These are phyloP conservation scores for Oryzias celebensis DNA, from an alignment of 2,113 vertebrate genomes.

Conservation along the genomic window DNA sequence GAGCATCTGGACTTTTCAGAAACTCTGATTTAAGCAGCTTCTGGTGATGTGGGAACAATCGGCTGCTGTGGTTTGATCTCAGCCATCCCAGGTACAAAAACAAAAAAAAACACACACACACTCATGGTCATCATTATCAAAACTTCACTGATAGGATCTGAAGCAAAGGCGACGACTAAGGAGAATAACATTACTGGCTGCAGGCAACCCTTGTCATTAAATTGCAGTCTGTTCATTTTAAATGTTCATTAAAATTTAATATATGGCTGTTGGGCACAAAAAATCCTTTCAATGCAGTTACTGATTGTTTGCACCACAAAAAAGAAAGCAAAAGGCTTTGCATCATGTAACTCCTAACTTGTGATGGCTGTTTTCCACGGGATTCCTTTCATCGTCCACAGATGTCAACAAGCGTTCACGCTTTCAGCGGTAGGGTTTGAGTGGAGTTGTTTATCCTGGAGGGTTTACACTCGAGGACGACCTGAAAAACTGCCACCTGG, in stretches of 20 bases:
- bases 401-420: neutral
- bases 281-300: no score
- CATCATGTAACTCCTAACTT: neutral
- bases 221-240: neutral
- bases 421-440: neutral
- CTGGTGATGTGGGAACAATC: neutral
- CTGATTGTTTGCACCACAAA: no score
- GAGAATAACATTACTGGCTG: neutral
- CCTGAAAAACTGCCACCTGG: conserved; percentile 38
- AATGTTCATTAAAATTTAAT: neutral
- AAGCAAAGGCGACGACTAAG: neutral
- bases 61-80: neutral
- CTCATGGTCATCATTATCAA: neutral
- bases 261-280: no score
- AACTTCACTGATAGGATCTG: neutral
- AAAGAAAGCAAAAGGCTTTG: neutral
- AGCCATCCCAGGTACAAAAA: neutral
- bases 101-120: neutral
- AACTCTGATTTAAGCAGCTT: conserved; percentile 20
- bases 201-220: neutral
- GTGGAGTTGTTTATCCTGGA: conserved; percentile 1
- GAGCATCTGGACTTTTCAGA: conserved; percentile 11
- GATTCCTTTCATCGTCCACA: neutral
- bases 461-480: neutral
- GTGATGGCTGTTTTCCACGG: neutral